phyloP scores from a whole-genome alignment of 2,797 vertebrate genomes.

The Naso thynnoides region DNA sequence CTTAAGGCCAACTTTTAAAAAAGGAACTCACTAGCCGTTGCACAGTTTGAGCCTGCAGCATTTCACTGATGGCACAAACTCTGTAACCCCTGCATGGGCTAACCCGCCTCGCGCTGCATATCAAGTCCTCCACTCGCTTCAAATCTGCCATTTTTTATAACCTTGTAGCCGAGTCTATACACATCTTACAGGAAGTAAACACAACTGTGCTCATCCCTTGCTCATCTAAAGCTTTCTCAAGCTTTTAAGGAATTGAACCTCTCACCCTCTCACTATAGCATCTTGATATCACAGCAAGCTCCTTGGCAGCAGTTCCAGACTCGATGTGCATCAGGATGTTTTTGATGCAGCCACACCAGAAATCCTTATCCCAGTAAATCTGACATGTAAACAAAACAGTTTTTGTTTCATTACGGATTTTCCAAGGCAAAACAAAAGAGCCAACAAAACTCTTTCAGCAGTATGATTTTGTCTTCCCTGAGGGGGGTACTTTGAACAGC shows the following conservation, averaged over 20 bases:
- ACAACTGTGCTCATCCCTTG: no score
- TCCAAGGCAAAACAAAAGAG: conserved; percentile 59
- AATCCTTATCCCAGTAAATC: conserved; percentile 51
- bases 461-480: conserved; percentile 70
- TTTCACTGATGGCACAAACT: neutral
- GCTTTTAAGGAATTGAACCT: neutral
- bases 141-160: neutral
- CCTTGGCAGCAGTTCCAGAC: conserved; percentile 17
- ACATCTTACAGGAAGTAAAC: neutral
- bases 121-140: neutral
- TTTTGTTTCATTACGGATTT: conserved; percentile 55
- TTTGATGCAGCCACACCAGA: conserved; percentile 15
- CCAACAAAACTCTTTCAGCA: conserved; percentile 65
- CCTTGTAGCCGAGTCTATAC: no score
- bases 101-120: neutral
- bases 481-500: conserved; percentile 60
- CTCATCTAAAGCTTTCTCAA: neutral
- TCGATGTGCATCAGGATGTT: neutral
- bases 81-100: neutral
- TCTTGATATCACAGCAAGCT: neutral
- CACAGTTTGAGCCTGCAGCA: no score
- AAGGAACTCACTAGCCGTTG: neutral
- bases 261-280: neutral
- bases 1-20: neutral
- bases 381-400: conserved; percentile 59